phyloP scores from a whole-genome alignment of 2,113 vertebrate genomes.

The Lagopus leucura region DNA sequence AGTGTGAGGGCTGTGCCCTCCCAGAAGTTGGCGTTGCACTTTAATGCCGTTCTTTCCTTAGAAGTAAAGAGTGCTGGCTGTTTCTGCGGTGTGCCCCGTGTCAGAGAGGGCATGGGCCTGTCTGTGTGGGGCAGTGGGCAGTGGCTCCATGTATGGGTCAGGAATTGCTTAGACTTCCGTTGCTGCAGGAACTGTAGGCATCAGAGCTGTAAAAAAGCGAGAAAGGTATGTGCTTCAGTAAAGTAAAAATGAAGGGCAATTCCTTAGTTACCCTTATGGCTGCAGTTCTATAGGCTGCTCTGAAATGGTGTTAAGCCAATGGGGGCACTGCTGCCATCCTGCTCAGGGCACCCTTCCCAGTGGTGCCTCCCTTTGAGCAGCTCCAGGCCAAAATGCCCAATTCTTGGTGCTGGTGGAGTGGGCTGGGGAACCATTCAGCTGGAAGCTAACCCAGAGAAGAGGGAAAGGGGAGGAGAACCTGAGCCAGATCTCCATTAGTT shows the following conservation, averaged over 20 bases:
- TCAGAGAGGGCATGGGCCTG: background rate
- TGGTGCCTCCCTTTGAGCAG: too few species aligned
- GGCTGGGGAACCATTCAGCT: fast-evolving
- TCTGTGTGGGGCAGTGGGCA: background rate
- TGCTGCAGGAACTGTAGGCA: background rate
- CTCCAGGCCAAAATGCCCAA: too few species aligned
- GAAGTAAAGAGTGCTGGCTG: background rate
- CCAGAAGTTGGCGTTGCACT: fast-evolving
- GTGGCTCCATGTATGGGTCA: fast-evolving
- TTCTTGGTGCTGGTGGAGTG: background rate
- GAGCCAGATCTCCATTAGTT: background rate
- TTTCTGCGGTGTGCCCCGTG: background rate
- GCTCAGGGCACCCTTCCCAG: background rate
- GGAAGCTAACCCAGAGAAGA: background rate
- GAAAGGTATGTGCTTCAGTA: background rate
- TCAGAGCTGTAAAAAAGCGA: background rate
- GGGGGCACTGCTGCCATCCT: fast-evolving
- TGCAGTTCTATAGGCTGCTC: background rate
- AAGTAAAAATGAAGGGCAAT: background rate
- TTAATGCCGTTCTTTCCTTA: background rate
- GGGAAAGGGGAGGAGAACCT: background rate
- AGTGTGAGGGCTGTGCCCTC: background rate
- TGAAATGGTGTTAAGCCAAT: fast-evolving
- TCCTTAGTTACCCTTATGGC: background rate
- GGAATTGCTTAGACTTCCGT: fast-evolving